Evolutionary conservation across 2,797 vertebrate genomes (phyloP), one percentile per base, ranked within the genome.

Genomic region (Cyprinella venusta): DNA sequence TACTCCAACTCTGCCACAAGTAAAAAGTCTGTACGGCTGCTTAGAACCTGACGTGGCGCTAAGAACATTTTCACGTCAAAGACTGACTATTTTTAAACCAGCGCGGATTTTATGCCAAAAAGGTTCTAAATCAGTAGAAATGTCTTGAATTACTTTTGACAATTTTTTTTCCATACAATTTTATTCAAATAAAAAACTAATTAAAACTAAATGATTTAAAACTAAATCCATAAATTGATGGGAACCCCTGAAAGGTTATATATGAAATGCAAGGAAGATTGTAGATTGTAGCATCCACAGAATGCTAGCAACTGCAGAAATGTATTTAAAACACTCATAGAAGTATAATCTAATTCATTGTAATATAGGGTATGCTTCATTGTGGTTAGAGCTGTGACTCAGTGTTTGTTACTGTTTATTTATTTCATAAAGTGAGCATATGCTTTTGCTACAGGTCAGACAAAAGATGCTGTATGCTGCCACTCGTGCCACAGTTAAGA

Each of bases 391-490:
- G 19, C 50, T 74, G 71, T 52, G 9, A n/a, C n/a, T n/a, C n/a
- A 79, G 36, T 15, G 1, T 30, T 33, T n/a, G 36, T 61, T 26
- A 21, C 3, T 36, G 48, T 42, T 56, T 15, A 68, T 42, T 40
- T 54, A 40, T n/a, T 76, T 76, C 24, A 38, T n/a, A 69, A 45
- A 45, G 2, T 40, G 9, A n/a, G 56, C 77, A 30, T 61, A 30
- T 65, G 18, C 7, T 61, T 87, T 70, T 82, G 56, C 56, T 68
- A 80, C 91, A 99, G 98, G 97, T 99, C 59, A 96, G 98, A 92
- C 97, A 97, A 86, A 99, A 99, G 94, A 99, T 99, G 98, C 85
- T 99, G 30, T 99, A 99, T 0, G 97, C 98, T 0, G 98, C 98
- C 83, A 99, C 98, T 0, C 95, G 98, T 18, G 97, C 97, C n/a